Conservation (phyloP, 2,113 vertebrate species). For the Colaptes auratus region DNA sequence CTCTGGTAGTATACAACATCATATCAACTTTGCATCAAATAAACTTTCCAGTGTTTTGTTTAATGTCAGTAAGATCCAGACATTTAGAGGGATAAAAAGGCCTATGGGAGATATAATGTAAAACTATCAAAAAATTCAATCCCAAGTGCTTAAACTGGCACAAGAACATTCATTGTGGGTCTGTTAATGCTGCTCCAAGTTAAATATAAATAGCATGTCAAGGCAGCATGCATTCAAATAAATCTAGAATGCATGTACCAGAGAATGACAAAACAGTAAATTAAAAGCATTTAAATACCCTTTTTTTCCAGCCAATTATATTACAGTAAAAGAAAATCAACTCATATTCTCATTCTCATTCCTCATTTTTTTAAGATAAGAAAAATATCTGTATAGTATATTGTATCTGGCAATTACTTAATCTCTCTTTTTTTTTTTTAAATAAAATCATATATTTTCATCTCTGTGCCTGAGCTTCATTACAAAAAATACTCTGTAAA, state of each 20-base stretch:
- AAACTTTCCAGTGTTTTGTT: neutral
- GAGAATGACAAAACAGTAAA: neutral
- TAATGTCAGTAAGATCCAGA: neutral
- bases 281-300: neutral
- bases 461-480: neutral
- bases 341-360: neutral
- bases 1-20: neutral
- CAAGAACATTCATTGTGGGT: neutral
- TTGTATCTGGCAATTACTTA: neutral
- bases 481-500: neutral
- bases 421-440: too few species aligned
- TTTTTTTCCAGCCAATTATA: neutral
- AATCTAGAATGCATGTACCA: neutral
- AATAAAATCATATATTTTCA: neutral
- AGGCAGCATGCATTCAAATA: neutral
- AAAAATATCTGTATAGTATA: neutral
- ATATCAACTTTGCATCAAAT: neutral
- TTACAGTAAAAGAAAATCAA: neutral
- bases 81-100: rapidly evolving
- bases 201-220: neutral
- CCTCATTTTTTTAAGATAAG: neutral
- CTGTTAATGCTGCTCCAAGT: neutral
- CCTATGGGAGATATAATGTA: rapidly evolving
- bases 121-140: neutral
- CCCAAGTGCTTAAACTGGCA: neutral